Evolutionary conservation across 2,888 invertebrate genomes (phyloP).

Genomic region (Serrognathus titanus): DNA sequence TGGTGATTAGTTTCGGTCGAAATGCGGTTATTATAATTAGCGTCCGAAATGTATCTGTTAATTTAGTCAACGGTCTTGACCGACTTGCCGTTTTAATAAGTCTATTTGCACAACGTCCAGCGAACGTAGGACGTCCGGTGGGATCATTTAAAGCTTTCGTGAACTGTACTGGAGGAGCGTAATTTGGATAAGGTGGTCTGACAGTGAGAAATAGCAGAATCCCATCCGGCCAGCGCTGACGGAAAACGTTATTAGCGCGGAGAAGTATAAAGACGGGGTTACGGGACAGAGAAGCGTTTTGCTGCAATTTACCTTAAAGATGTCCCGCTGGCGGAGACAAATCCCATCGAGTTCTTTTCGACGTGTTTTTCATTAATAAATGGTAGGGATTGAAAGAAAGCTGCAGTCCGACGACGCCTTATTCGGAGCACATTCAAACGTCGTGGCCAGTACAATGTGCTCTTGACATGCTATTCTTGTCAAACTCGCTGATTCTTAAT

Average conservation of each 20-base stretch:
- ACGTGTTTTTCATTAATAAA: constrained; percentile 39
- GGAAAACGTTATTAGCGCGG: constrained; percentile 31
- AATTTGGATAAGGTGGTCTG: constrained; percentile 46
- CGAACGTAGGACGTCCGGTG: constrained; percentile 33
- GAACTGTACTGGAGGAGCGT: constrained; percentile 40
- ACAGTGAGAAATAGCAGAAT: constrained; percentile 46
- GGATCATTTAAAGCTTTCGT: constrained; percentile 39
- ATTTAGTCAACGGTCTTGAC: no score
- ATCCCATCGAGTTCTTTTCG: constrained; percentile 16
- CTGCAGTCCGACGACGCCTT: constrained; percentile 27
- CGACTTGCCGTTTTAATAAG: no score
- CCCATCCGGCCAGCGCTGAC: constrained; percentile 44
- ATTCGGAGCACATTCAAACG: constrained; percentile 33
- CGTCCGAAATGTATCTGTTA: no score
- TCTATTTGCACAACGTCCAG: no score
- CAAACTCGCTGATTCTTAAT: constrained; percentile 41
- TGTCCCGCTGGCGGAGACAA: constrained; percentile 15
- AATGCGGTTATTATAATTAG: no score
- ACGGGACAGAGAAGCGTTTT: constrained; percentile 4
- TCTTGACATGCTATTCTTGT: constrained; percentile 41
- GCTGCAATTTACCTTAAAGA: constrained; percentile 8
- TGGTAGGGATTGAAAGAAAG: constrained; percentile 28
- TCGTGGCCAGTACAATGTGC: constrained; percentile 38
- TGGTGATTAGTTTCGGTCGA: no score
- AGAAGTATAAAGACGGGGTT: constrained; percentile 17